Evolutionary conservation across 2,888 invertebrate genomes (phyloP).

Genomic region (Pseudococcus viburni): DNA sequence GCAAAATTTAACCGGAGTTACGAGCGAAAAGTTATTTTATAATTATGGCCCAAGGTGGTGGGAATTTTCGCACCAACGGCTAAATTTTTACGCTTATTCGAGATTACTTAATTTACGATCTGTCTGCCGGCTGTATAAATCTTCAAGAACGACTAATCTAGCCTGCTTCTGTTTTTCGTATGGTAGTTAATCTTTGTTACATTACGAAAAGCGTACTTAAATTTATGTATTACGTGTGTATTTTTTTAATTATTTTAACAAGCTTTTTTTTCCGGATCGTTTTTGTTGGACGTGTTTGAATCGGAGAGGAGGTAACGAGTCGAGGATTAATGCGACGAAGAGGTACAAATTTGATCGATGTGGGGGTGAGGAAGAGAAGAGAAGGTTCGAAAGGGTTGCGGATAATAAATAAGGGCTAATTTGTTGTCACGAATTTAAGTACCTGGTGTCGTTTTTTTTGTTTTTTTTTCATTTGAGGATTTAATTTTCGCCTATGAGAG

Average conservation of each 20-base stretch:
- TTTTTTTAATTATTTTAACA: conserved; percentile 46
- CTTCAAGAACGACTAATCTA: conserved; percentile 60
- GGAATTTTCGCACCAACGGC: conserved; percentile 22
- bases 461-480: neutral
- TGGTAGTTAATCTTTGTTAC: conserved; percentile 51
- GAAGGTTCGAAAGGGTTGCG: neutral
- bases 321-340: neutral
- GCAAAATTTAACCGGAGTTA: neutral
- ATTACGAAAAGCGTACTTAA: conserved; percentile 48
- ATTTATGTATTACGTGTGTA: conserved; percentile 54
- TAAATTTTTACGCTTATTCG: conserved; percentile 54
- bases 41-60: neutral
- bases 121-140: conserved; percentile 57
- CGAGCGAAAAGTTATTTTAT: conserved; percentile 29
- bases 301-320: neutral
- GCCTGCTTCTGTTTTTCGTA: conserved; percentile 45
- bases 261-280: conserved; percentile 7
- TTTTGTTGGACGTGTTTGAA: neutral
- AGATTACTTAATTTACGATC: conserved; percentile 61
- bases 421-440: neutral
- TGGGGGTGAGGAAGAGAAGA: neutral
- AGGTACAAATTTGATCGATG: neutral
- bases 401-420: neutral
- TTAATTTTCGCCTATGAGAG: neutral
- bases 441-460: neutral